Evolutionary conservation across 2,888 invertebrate genomes (phyloP).

Genomic region (Eugnorisma glareosa): DNA sequence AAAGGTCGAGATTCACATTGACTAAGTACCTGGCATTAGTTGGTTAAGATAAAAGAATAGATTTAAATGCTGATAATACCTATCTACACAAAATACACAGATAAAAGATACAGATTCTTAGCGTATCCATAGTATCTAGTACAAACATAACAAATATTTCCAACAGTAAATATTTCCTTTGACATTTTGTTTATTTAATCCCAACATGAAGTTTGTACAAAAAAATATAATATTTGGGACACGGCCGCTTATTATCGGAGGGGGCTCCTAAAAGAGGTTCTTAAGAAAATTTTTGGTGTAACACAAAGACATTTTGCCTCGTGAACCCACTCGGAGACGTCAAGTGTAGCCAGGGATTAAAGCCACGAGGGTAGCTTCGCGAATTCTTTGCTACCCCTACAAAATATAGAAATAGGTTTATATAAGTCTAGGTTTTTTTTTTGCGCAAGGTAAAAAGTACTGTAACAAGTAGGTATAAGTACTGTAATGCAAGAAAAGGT

Average conservation of each 20-base stretch:
- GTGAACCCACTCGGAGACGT: constrained; percentile 67
- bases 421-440: not conserved
- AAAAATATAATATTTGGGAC: constrained; percentile 54
- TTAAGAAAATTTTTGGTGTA: constrained; percentile 63
- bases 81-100: constrained; percentile 2
- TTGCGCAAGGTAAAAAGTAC: not conserved
- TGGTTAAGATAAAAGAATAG: not conserved
- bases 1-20: not conserved
- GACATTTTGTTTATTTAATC: constrained; percentile 58
- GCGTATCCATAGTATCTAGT: not conserved
- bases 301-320: constrained; percentile 72
- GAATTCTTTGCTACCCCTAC: constrained; percentile 45
- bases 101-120: constrained; percentile 14
- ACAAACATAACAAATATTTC: constrained; percentile 25
- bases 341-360: constrained; percentile 66
- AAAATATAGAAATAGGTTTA: constrained; percentile 43
- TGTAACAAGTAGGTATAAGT: too few species aligned
- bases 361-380: constrained; percentile 56
- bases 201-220: constrained; percentile 43
- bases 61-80: not conserved
- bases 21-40: not conserved
- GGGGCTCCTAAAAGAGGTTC: constrained; percentile 55
- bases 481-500: too few species aligned
- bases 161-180: constrained; percentile 51
- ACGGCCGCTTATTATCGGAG: constrained; percentile 62